Evolutionary conservation across 1,140 invertebrate genomes (phyloP).

Genomic region (Ptiloglossa arizonensis): DNA sequence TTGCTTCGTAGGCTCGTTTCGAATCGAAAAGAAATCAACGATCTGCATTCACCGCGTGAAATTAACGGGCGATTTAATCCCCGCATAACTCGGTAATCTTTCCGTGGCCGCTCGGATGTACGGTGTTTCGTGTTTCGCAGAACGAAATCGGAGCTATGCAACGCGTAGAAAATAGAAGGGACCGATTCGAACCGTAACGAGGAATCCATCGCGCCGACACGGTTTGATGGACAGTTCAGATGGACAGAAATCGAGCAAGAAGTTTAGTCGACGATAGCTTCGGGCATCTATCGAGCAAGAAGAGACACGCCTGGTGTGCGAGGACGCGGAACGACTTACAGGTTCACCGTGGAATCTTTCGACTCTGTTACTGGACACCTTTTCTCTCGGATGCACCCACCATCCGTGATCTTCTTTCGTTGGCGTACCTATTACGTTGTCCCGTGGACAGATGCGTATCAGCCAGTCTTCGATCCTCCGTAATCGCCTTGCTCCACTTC

Average conservation of each 20-base stretch:
- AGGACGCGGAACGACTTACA: constrained; percentile 80
- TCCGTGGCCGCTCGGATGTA: no score
- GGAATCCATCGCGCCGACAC: constrained; percentile 34
- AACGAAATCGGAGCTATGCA: not conserved
- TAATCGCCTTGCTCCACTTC: constrained; percentile 49
- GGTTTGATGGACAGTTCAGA: constrained; percentile 39
- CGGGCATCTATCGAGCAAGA: constrained; percentile 46
- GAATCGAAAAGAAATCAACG: no score
- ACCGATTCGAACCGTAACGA: constrained; percentile 29
- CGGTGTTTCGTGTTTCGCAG: not conserved
- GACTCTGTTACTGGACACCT: constrained; percentile 65
- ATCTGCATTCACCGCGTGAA: no score
- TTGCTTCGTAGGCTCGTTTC: no score
- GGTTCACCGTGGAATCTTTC: constrained; percentile 71
- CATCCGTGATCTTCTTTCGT: constrained; percentile 60
- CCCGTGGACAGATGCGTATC: constrained; percentile 50
- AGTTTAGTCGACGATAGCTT: constrained; percentile 52
- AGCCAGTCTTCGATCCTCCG: constrained; percentile 30
- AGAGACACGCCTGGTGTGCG: constrained; percentile 78
- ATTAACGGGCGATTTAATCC: not conserved
- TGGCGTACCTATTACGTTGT: constrained; percentile 45
- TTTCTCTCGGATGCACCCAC: constrained; percentile 64
- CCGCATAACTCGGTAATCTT: no score
- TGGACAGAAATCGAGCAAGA: constrained; percentile 54
- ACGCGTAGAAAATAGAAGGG: not conserved